phyloP scores from a whole-genome alignment of 1,140 invertebrate species.

The Scaptomyza graminum region DNA sequence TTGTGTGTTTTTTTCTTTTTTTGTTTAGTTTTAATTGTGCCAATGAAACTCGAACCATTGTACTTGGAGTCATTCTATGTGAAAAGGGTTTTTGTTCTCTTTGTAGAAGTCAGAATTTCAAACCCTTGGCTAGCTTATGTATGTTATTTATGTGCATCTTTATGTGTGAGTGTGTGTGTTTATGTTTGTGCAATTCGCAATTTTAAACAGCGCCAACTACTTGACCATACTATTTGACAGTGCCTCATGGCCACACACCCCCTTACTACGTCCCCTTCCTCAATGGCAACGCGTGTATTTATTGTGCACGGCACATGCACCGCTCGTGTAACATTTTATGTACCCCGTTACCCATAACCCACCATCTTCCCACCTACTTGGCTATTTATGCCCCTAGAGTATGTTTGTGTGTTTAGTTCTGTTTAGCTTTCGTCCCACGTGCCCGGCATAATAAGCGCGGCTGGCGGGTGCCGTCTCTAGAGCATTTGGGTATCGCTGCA shows the following conservation, averaged over 20 bases:
- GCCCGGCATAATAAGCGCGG: conserved; percentile 65
- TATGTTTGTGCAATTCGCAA: conserved; percentile 21
- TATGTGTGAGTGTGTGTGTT: conserved; percentile 22
- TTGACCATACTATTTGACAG: conserved; percentile 71
- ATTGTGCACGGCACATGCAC: conserved; percentile 72
- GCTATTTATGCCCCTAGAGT: conserved; percentile 41
- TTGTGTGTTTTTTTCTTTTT: conserved; percentile 44
- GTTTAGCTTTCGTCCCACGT: conserved; percentile 71
- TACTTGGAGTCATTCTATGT: conserved; percentile 21
- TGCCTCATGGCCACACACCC: conserved; percentile 4
- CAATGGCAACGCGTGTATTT: conserved; percentile 57
- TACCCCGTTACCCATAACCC: background rate
- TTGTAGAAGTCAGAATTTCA: background rate
- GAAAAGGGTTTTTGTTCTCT: conserved; percentile 39
- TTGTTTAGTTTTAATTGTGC: conserved; percentile 73
- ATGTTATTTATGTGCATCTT: conserved; percentile 66
- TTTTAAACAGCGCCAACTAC: conserved; percentile 68
- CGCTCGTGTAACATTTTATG: conserved; percentile 73
- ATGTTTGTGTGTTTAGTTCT: conserved; percentile 44
- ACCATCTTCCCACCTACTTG: conserved; percentile 1
- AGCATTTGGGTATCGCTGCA: conserved; percentile 49
- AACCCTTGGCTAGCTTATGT: conserved; percentile 52
- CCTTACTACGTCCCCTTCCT: conserved; percentile 1
- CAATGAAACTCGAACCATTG: conserved; percentile 38
- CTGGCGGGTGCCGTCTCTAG: background rate